These are phyloP conservation scores for Phrynocephalus guinanensis DNA, from an alignment of 2,797 vertebrate genomes.

Conservation along the genomic window DNA sequence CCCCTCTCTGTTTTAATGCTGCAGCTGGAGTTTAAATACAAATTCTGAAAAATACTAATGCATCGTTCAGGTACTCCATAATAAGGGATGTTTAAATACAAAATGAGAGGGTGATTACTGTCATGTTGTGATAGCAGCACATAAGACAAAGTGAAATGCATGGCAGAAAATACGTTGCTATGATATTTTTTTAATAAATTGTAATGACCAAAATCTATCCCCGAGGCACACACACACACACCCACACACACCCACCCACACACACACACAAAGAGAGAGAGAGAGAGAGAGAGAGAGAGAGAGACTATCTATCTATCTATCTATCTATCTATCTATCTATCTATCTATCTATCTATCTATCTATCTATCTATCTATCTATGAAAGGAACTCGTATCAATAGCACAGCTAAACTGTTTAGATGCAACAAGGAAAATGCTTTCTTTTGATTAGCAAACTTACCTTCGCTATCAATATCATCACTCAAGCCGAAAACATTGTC, in stretches of 20 bases:
- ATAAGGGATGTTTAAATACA: neutral
- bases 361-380: neutral
- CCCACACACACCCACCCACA: neutral
- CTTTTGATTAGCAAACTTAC: slow-evolving; percentile 70
- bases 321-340: no score
- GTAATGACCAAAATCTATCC: neutral
- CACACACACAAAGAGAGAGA: no score
- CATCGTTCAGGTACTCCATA: no score
- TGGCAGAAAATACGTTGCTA: neutral
- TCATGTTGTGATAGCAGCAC: no score
- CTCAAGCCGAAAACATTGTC: slow-evolving; percentile 80
- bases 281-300: no score
- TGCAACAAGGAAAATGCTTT: neutral
- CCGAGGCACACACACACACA: neutral
- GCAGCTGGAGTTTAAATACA: no score
- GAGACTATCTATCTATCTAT: no score
- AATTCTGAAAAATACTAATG: no score
- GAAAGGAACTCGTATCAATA: neutral
- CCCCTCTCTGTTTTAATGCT: no score
- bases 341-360: neutral
- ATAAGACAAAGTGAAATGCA: no score
- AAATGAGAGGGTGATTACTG: neutral
- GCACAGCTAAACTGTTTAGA: neutral
- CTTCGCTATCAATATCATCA: slow-evolving; percentile 91
- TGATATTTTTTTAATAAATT: neutral